These are phyloP conservation scores for Isaurus tuberculatus DNA, from an alignment of 92 coral and sea anemone genomes.

Conservation along the genomic window DNA sequence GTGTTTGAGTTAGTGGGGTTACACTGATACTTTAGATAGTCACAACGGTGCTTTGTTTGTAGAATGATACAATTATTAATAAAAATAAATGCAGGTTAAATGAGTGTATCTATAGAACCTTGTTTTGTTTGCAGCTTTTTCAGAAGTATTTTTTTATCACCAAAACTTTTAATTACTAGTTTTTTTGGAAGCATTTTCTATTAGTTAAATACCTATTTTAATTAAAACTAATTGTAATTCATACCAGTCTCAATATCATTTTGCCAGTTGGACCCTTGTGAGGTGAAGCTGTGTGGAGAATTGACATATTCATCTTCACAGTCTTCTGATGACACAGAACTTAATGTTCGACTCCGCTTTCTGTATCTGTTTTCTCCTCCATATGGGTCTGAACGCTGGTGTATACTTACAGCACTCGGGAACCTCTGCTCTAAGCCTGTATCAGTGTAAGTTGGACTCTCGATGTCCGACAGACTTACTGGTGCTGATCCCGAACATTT, in stretches of 20 bases:
- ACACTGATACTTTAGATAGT: too few relatives aligned
- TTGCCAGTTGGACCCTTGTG: slow-evolving; percentile 88
- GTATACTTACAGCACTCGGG: slow-evolving; percentile 79
- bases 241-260: slow-evolving; percentile 80
- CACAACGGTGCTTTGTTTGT: too few relatives aligned
- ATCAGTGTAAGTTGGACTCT: slow-evolving; percentile 79
- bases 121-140: too few relatives aligned
- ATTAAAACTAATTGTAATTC: too few relatives aligned
- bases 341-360: slow-evolving; percentile 88
- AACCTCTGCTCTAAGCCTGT: slow-evolving; percentile 81
- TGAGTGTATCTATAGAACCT: too few relatives aligned
- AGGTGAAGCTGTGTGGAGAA: slow-evolving; percentile 86
- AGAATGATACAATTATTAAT: too few relatives aligned
- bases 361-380: slow-evolving; percentile 79
- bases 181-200: too few relatives aligned
- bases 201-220: too few relatives aligned
- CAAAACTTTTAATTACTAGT: too few relatives aligned
- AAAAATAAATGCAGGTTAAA: too few relatives aligned
- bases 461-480: slow-evolving; percentile 72
- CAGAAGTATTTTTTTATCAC: too few relatives aligned
- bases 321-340: slow-evolving; percentile 95
- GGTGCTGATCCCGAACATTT: slow-evolving; percentile 71
- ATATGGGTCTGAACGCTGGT: slow-evolving; percentile 83
- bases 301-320: slow-evolving; percentile 89
- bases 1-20: too few relatives aligned